phyloP scores from a whole-genome alignment of 2,113 vertebrate species.

The Malaclemys terrapin region DNA sequence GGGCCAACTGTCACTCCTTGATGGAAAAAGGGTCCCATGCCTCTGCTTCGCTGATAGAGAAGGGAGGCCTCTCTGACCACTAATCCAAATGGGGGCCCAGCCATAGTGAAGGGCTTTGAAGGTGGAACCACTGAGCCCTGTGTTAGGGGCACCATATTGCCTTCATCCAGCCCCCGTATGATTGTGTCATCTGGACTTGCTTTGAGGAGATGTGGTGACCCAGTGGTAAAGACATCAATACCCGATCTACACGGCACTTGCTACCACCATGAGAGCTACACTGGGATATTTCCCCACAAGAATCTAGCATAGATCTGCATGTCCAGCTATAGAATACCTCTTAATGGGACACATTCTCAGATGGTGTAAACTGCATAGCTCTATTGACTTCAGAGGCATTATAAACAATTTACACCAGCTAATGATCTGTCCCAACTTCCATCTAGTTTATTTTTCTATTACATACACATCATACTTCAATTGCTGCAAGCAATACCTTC shows the following conservation, averaged over 20 bases:
- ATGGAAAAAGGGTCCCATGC: not conserved
- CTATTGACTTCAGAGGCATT: not conserved
- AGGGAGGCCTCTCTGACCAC: not conserved
- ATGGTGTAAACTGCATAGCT: not conserved
- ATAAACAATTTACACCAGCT: not conserved
- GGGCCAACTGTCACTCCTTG: not conserved
- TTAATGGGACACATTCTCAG: not conserved
- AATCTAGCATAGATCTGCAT: not conserved
- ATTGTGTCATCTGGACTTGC: not conserved
- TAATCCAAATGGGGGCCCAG: not conserved
- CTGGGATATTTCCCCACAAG: not conserved
- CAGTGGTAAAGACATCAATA: not conserved
- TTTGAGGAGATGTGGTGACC: not conserved
- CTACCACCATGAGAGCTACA: not conserved
- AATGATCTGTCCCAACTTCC: not conserved
- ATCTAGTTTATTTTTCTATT: not conserved
- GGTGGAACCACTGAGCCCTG: accelerated
- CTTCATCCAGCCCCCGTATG: not conserved
- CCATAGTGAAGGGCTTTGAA: not conserved
- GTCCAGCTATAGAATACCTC: not conserved
- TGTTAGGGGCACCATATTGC: not conserved
- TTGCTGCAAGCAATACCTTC: not conserved
- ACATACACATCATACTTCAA: not conserved
- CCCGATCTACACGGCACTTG: not conserved
- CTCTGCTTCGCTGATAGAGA: not conserved